phyloP scores from a whole-genome alignment of 2,797 vertebrate genomes.

The Poecilia velifera region DNA sequence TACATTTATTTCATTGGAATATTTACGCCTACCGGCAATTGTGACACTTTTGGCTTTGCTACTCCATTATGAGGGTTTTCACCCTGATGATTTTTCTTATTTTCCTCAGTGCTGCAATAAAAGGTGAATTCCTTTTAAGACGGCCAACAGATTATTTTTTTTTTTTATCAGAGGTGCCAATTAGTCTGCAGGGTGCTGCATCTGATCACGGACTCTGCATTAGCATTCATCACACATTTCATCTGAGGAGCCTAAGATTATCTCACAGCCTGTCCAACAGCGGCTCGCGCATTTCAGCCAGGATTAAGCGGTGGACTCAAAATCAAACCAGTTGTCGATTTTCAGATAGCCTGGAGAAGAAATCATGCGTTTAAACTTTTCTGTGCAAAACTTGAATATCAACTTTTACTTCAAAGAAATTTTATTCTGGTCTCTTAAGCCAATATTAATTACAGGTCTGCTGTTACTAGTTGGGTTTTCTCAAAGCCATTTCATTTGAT shows the following conservation, averaged over 20 bases:
- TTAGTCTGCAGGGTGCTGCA: neutral
- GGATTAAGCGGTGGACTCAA: neutral
- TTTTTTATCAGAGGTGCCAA: neutral
- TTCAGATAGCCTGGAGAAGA: neutral
- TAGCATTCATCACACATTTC: neutral
- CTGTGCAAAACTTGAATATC: neutral
- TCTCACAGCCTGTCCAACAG: neutral
- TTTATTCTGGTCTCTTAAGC: neutral
- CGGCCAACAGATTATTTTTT: neutral
- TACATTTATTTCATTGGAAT: neutral
- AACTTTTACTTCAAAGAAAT: neutral
- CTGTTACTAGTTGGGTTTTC: neutral
- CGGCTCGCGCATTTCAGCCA: neutral
- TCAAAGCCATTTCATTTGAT: neutral
- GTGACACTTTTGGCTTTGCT: neutral
- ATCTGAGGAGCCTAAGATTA: neutral
- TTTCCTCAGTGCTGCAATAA: neutral
- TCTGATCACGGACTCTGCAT: neutral
- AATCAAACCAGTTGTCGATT: conserved; percentile 1
- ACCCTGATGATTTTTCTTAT: neutral
- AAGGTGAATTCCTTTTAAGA: neutral
- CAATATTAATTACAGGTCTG: neutral
- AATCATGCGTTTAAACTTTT: neutral
- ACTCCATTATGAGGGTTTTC: neutral
- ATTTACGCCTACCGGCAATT: neutral